Conservation (phyloP, 2,888 invertebrate species). For the Thelaira solivaga region DNA sequence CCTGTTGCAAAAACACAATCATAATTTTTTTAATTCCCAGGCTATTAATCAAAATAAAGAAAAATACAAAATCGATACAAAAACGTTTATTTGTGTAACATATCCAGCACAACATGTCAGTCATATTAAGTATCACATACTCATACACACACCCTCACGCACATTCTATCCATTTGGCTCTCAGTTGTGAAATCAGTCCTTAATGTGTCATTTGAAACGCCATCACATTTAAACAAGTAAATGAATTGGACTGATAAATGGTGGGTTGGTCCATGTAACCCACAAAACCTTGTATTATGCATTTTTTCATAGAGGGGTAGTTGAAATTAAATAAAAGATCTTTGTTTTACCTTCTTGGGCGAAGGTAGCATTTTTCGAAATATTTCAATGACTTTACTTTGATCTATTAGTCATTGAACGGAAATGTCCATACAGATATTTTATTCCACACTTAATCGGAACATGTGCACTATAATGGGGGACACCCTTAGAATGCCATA, state of each 20-base stretch:
- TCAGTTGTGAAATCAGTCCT: not conserved
- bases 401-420: too few relatives aligned
- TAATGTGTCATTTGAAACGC: conserved; percentile 2
- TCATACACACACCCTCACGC: not conserved
- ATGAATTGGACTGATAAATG: conserved; percentile 11
- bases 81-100: not conserved
- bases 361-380: too few relatives aligned
- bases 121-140: conserved; percentile 7
- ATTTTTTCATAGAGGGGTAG: too few relatives aligned
- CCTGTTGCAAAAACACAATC: not conserved
- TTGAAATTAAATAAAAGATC: too few relatives aligned
- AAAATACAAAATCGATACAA: not conserved
- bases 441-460: too few relatives aligned
- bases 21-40: conserved; percentile 19
- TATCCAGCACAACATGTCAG: conserved; percentile 28
- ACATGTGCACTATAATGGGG: too few relatives aligned
- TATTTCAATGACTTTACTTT: too few relatives aligned
- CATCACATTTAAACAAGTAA: not conserved
- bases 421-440: too few relatives aligned
- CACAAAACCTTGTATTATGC: too few relatives aligned
- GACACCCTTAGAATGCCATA: too few relatives aligned
- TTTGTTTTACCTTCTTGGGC: too few relatives aligned
- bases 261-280: conserved; percentile 12
- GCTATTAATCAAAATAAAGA: conserved; percentile 28
- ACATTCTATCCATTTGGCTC: not conserved